Evolutionary conservation across 2,888 invertebrate genomes (phyloP).

Genomic region (Lasioglossum lativentre): DNA sequence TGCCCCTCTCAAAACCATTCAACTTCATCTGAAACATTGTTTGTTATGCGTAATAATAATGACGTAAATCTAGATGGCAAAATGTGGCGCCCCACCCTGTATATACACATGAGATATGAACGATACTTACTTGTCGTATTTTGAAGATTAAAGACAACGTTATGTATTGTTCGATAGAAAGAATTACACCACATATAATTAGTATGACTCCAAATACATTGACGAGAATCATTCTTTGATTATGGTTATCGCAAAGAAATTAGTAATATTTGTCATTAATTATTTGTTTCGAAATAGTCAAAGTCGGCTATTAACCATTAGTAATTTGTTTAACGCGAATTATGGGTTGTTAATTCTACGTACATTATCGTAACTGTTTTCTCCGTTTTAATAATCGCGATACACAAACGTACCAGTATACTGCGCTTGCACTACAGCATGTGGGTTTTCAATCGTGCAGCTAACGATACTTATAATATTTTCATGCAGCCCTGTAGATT

Average conservation of each 20-base stretch:
- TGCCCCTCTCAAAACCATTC: too few species aligned
- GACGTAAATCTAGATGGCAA: too few species aligned
- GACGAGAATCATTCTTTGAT: not conserved
- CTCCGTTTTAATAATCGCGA: not conserved
- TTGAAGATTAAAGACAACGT: rapidly evolving
- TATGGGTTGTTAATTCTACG: not conserved
- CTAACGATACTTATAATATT: slow-evolving; percentile 19
- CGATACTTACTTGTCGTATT: not conserved
- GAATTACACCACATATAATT: not conserved
- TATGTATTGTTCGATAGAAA: not conserved
- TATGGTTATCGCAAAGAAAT: not conserved
- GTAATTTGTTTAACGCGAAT: not conserved
- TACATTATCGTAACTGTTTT: not conserved
- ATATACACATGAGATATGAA: not conserved
- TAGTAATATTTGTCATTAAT: not conserved
- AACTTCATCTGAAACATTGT: too few species aligned
- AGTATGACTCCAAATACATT: not conserved
- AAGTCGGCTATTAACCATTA: not conserved
- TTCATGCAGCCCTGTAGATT: slow-evolving; percentile 11
- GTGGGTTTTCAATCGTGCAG: not conserved
- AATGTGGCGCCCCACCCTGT: too few species aligned
- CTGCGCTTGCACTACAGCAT: not conserved
- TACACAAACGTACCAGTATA: not conserved
- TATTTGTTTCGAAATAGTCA: too few species aligned
- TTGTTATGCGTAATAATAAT: too few species aligned